Percentiles rank a stretch among this genome's conserved stretches.
Conservation (phyloP, 1,140 invertebrate genomes). For the Agrypnia vestita region DNA sequence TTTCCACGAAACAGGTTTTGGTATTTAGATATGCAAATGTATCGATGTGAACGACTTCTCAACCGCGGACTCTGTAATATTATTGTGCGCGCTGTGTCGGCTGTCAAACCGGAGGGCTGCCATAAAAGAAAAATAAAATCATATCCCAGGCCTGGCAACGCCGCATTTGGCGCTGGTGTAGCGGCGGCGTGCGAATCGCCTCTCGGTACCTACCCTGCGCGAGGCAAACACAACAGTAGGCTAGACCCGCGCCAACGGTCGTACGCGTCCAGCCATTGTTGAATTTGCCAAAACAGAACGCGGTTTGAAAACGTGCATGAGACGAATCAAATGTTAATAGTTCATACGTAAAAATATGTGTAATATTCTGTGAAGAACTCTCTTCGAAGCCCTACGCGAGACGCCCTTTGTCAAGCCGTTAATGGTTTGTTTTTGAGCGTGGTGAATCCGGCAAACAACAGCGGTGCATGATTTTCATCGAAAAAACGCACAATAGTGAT, state of each 20-base stretch:
- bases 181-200: not conserved
- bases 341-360: not conserved
- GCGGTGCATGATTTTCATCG: not conserved
- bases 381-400: not conserved
- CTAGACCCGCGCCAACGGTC: conserved; percentile 30
- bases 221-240: conserved; percentile 35
- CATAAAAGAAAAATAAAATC: not conserved
- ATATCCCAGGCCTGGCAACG: not conserved
- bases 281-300: conserved; percentile 24
- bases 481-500: conserved; percentile 24
- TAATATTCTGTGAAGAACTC: not conserved
- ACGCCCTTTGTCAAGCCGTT: conserved; percentile 11
- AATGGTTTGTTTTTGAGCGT: conserved; percentile 21
- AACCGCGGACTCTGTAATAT: not conserved
- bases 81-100: not conserved
- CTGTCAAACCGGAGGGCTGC: conserved; percentile 9
- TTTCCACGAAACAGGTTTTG: not conserved
- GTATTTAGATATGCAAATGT: not conserved
- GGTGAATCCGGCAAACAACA: conserved; percentile 1
- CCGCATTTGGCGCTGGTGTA: not conserved
- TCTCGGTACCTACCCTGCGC: conserved; percentile 13
- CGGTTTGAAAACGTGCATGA: not conserved
- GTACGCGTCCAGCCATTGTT: conserved; percentile 2
- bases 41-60: not conserved
- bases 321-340: not conserved